These are phyloP conservation scores for Paracanthobrama guichenoti DNA, from an alignment of 2,113 vertebrate genomes.

Conservation along the genomic window DNA sequence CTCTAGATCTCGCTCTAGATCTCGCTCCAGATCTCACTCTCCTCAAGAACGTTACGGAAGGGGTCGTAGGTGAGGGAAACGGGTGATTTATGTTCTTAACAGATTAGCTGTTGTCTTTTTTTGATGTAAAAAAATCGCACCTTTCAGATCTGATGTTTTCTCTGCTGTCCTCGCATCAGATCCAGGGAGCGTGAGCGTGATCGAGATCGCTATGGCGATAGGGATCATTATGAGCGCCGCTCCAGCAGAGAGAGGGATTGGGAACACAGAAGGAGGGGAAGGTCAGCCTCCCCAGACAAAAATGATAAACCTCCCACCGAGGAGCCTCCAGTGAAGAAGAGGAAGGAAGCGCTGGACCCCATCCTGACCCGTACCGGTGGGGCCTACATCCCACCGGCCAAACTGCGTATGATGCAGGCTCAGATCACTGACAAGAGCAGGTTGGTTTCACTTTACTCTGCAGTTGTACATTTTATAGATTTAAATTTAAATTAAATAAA, in stretches of 20 bases:
- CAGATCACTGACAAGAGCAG: conserved; percentile 98
- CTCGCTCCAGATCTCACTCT: conserved; percentile 56
- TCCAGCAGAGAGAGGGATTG: conserved; percentile 57
- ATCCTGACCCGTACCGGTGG: conserved; percentile 95
- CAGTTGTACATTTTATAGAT: background rate
- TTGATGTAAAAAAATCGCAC: background rate
- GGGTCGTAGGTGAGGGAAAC: conserved; percentile 37
- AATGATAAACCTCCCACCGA: conserved; percentile 69
- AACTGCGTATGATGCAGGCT: conserved; percentile 96
- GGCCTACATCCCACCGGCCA: conserved; percentile 96
- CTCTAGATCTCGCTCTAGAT: conserved; percentile 49
- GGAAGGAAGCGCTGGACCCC: conserved; percentile 92
- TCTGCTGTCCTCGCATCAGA: background rate
- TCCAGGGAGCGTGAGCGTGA: conserved; percentile 50
- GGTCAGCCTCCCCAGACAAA: conserved; percentile 74
- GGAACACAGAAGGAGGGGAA: conserved; percentile 71
- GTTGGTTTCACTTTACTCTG: conserved; percentile 62
- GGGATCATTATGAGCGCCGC: conserved; percentile 55
- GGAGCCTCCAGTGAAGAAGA: conserved; percentile 84
- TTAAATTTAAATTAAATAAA: background rate
- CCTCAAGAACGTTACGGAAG: conserved; percentile 44
- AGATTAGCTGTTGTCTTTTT: background rate
- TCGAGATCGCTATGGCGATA: conserved; percentile 64
- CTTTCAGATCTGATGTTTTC: background rate
- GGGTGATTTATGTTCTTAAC: background rate